Evolutionary conservation across 2,797 vertebrate species (phyloP), one percentile per base, ranked within the genome.

Genomic region (Furcifer pardalis): DNA sequence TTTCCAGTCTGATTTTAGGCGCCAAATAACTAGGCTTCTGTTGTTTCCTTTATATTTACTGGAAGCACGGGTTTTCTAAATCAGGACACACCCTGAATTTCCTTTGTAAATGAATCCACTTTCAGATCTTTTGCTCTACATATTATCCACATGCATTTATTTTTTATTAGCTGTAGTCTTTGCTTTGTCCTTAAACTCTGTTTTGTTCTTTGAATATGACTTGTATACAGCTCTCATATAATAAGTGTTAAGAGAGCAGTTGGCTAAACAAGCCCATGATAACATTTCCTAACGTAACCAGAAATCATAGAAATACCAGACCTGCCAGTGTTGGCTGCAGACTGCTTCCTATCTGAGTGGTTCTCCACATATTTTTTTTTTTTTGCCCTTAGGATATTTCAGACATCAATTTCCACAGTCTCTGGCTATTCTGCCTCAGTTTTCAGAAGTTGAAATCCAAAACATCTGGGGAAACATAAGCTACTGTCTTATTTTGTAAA

Each of bases 21-120:
- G 59, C 62, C 56, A 62, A 44, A n/a, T 78, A 49, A 44, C 63
- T 78, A 59, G 44, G 42, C 27, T 84, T 89, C 78, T 84, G 40
- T 71, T 44, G 27, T 71, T 77, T 91, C n/a, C 72, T 66, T 85
- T 68, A 21, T 85, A 15, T 81, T 52, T 46, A 59, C 37, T 46
- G 37, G 49, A 9, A 75, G 78, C 46, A n/a, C 56, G 79, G 37
- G 35, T 75, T 59, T 76, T 80, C 37, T 85, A 44, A 75, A 60
- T 35, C 62, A 66, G 35, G 60, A 68, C 62, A 81, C 30, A 59
- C 62, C 77, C 56, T 49, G 63, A 66, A 40, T 83, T 42, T 77
- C 73, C 35, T 83, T 83, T 63, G 21, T 68, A 21, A 49, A 75
- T 21, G 25, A 40, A 66, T 83, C 44, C 56, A 44, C 23, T 84